Conservation (phyloP, 2,113 vertebrate species). For the Perca flavescens region DNA sequence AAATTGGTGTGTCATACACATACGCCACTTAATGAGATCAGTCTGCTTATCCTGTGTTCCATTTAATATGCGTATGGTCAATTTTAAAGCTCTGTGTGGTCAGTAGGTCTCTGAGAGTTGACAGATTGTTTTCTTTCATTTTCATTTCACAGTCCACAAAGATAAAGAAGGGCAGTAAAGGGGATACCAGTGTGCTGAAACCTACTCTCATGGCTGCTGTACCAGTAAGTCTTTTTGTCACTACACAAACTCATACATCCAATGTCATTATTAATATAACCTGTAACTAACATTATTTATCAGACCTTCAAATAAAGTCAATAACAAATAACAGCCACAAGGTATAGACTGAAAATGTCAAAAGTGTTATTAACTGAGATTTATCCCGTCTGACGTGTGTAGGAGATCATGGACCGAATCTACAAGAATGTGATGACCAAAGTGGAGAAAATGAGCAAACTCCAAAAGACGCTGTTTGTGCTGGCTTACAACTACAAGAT, state of each 20-base stretch:
- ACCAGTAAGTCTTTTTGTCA: slow-evolving; percentile 87
- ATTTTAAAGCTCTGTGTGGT: background rate
- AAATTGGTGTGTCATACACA: too few species aligned
- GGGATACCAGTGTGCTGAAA: slow-evolving; percentile 92
- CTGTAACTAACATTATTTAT: background rate
- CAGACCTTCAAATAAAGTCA: background rate
- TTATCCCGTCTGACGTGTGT: background rate
- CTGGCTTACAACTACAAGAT: slow-evolving; percentile 99
- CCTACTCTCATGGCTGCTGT: slow-evolving; percentile 98
- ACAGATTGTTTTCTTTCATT: slow-evolving; percentile 17
- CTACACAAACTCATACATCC: background rate
- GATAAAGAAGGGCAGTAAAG: slow-evolving; percentile 99
- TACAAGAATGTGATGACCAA: slow-evolving; percentile 99
- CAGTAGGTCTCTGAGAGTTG: background rate
- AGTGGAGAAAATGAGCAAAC: slow-evolving; percentile 94
- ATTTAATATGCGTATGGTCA: background rate
- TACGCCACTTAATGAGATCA: too few species aligned
- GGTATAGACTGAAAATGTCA: background rate
- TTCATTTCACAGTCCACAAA: slow-evolving; percentile 90
- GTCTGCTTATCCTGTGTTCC: background rate
- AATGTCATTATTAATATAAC: background rate
- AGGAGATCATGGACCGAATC: slow-evolving; percentile 99
- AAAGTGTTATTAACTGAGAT: background rate
- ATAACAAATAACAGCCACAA: too few species aligned
- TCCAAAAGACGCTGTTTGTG: slow-evolving; percentile 93